Evolutionary conservation across 1,140 invertebrate genomes (phyloP).

Genomic region (Microvelia longipes): DNA sequence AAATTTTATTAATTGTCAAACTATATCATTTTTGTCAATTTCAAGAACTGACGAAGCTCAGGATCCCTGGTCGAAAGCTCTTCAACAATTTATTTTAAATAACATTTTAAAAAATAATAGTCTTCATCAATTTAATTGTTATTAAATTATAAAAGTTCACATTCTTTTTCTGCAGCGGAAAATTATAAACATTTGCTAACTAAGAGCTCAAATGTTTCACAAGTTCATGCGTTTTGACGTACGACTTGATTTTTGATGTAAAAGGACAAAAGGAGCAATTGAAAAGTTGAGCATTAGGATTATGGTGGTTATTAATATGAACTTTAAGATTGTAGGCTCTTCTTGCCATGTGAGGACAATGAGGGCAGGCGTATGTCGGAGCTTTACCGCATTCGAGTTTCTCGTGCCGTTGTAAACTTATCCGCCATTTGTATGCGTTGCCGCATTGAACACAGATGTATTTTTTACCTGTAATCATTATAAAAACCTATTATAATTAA

Average conservation of each 20-base stretch:
- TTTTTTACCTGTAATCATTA: not conserved
- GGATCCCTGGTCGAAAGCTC: no score
- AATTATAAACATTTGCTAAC: no score
- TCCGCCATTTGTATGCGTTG: conserved; percentile 13
- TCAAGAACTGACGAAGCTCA: no score
- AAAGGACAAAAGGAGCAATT: conserved; percentile 15
- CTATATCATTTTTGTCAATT: no score
- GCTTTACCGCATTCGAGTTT: conserved; percentile 32
- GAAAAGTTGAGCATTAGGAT: not conserved
- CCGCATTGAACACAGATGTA: conserved; percentile 9
- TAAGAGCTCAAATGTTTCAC: not conserved
- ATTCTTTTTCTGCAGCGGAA: no score
- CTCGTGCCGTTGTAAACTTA: conserved; percentile 27
- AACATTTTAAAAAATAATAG: no score
- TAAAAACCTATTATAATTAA: no score
- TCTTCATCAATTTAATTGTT: no score
- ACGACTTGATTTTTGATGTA: conserved; percentile 8
- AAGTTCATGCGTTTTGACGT: not conserved
- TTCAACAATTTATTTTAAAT: no score
- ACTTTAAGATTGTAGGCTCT: conserved; percentile 32
- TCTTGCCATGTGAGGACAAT: conserved; percentile 32
- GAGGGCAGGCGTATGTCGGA: conserved; percentile 32
- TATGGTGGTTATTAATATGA: conserved; percentile 22
- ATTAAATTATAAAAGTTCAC: no score
- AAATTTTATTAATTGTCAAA: no score